Conservation (phyloP, 2,113 vertebrate species). For the Verasper variegatus region DNA sequence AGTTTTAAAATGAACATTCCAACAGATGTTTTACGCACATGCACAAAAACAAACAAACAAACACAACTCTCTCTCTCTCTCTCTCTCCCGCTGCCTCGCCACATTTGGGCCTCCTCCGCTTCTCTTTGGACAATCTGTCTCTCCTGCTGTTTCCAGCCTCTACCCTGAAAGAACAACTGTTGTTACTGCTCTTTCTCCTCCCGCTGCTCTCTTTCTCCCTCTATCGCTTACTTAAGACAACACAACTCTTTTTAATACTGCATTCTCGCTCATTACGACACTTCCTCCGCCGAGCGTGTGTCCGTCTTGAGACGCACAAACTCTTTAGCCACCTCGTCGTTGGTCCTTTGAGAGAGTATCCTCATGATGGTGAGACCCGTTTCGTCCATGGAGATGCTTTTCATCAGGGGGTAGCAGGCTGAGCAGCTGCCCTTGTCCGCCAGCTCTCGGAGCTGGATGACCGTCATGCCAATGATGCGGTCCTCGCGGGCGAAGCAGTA, state of each 20-base stretch:
- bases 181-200: constrained; percentile 34
- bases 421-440: constrained; percentile 86
- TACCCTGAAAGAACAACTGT: constrained; percentile 38
- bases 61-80: constrained; percentile 72
- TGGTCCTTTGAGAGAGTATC: constrained; percentile 97
- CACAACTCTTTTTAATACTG: constrained; percentile 66
- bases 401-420: constrained; percentile 89
- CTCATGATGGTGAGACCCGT: constrained; percentile 96
- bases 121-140: constrained; percentile 71
- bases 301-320: constrained; percentile 98
- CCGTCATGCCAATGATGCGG: constrained; percentile 91
- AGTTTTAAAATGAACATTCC: constrained; percentile 93
- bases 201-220: neutral
- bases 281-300: constrained; percentile 90
- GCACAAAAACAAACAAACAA: constrained; percentile 85
- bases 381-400: constrained; percentile 89
- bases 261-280: constrained; percentile 72
- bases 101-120: constrained; percentile 30
- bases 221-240: constrained; percentile 58
- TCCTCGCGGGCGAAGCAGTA: constrained; percentile 99
- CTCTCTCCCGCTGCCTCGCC: constrained; percentile 44
- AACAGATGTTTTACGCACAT: constrained; percentile 95
- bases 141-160: constrained; percentile 41
- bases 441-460: constrained; percentile 91
- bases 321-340: constrained; percentile 96